Evolutionary conservation across 2,113 vertebrate genomes (phyloP).

Genomic region (Caranx ignobilis): DNA sequence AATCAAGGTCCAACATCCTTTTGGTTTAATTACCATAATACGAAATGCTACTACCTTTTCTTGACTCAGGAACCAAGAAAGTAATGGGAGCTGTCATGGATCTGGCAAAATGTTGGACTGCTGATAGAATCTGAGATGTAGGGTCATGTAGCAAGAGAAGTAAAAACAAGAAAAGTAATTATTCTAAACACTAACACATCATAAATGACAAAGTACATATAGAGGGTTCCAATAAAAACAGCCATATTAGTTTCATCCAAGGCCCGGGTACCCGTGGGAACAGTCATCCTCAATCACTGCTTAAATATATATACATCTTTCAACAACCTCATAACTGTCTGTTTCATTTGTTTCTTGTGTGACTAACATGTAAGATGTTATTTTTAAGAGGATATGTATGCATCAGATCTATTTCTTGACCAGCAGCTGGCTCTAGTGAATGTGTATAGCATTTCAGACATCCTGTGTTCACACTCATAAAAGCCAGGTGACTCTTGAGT

Average conservation of each 20-base stretch:
- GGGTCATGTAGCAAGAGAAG: neutral
- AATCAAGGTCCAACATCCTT: neutral
- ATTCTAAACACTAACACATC: neutral
- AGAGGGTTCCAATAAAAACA: neutral
- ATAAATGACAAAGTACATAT: slow-evolving; percentile 3
- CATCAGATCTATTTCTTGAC: neutral
- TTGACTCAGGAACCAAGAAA: neutral
- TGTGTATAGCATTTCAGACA: neutral
- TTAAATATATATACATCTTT: neutral
- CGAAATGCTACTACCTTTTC: neutral
- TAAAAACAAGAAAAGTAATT: neutral
- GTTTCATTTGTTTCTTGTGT: neutral
- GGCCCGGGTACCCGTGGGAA: neutral
- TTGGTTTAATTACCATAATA: neutral
- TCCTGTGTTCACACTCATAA: slow-evolving; percentile 5
- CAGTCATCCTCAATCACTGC: neutral
- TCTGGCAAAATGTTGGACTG: neutral
- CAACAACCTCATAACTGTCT: neutral
- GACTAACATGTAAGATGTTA: neutral
- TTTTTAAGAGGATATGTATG: slow-evolving; percentile 20
- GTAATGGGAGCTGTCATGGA: neutral
- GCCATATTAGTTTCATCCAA: neutral
- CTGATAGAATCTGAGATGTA: neutral
- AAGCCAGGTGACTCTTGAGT: neutral
- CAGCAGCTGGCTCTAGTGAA: slow-evolving; percentile 7